Percentiles rank a stretch among this genome's conserved stretches.
Evolutionary conservation across 2,113 vertebrate species (phyloP).

Genomic region (Opisthocomus hoazin): DNA sequence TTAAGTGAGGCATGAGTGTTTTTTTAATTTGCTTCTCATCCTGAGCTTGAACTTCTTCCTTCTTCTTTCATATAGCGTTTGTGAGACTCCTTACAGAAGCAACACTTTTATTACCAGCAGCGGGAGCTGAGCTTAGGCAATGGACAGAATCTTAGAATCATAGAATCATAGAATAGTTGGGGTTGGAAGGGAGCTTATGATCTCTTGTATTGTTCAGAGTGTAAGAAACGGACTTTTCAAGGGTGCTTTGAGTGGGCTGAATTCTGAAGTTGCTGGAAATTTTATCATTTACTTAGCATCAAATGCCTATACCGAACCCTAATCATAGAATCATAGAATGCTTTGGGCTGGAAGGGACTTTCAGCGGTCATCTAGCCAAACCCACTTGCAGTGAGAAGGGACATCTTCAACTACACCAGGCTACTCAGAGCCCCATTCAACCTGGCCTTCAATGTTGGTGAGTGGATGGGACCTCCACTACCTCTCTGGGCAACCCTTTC

Average conservation of each 20-base stretch:
- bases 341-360: too few species aligned
- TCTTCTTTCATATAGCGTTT: neutral
- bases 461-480: too few species aligned
- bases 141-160: too few species aligned
- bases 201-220: neutral
- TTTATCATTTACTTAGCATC: neutral
- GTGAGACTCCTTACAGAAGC: neutral
- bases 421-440: too few species aligned
- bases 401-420: too few species aligned
- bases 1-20: fast-evolving
- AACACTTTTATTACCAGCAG: neutral
- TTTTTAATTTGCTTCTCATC: neutral
- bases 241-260: neutral
- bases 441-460: too few species aligned
- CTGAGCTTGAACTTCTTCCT: neutral
- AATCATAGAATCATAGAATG: too few species aligned
- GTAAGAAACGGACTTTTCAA: neutral
- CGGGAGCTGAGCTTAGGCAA: neutral
- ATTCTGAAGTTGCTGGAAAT: neutral
- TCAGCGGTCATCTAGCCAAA: too few species aligned
- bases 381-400: too few species aligned
- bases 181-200: too few species aligned
- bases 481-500: too few species aligned
- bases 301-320: neutral
- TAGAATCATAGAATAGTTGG: too few species aligned